These are phyloP conservation scores for Macrophya annulata DNA, from an alignment of 2,888 invertebrate species.

Conservation along the genomic window DNA sequence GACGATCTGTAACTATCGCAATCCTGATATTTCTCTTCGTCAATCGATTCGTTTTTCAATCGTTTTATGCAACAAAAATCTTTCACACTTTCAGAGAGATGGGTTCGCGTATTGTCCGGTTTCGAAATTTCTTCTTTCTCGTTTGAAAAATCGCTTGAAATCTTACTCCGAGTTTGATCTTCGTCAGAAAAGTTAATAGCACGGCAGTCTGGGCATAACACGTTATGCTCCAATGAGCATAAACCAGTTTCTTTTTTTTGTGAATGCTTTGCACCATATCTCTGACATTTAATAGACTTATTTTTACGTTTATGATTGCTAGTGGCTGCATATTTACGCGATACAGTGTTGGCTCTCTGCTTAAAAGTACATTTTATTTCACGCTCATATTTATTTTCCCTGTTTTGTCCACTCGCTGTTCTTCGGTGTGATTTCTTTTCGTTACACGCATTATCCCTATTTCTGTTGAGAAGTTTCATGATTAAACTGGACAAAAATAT, in stretches of 20 bases:
- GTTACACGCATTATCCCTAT: neutral
- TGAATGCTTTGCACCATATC: neutral
- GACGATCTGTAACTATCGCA: constrained; percentile 9
- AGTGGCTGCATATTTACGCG: constrained; percentile 26
- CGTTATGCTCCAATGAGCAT: neutral
- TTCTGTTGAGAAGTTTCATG: neutral
- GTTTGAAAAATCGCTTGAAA: neutral
- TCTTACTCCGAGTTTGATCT: neutral
- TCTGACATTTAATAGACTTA: constrained; percentile 5
- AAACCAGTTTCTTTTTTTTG: neutral
- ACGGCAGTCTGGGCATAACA: neutral
- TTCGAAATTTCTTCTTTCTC: neutral
- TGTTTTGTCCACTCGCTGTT: neutral
- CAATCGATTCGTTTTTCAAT: neutral
- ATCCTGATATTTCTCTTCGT: neutral
- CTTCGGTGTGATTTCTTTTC: neutral
- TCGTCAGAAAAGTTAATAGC: neutral
- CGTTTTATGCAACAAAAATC: neutral
- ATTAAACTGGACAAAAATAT: constrained; percentile 23
- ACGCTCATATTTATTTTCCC: no score
- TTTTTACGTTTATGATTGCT: constrained; percentile 24
- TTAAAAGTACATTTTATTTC: constrained; percentile 1
- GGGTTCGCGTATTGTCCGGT: neutral
- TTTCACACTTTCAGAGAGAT: neutral
- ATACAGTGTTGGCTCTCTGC: neutral